Conservation (phyloP, 2,888 invertebrate genomes). For the Tenthredo livida region DNA sequence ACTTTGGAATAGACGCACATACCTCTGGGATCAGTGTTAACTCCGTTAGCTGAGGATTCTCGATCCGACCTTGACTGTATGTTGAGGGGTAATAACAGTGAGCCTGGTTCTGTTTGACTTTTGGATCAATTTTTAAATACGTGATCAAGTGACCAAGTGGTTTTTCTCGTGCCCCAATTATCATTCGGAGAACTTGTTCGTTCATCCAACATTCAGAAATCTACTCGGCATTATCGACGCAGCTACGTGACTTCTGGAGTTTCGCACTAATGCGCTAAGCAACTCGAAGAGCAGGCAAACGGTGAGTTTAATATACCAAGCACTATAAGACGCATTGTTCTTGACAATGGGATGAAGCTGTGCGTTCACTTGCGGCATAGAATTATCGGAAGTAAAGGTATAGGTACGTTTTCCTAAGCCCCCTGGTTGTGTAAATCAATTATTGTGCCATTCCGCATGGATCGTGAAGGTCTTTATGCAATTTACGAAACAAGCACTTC, state of each 20-base stretch:
- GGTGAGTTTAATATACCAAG: slow-evolving; percentile 47
- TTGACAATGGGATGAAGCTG: slow-evolving; percentile 26
- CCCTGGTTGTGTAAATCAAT: slow-evolving; percentile 26
- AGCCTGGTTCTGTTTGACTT: slow-evolving; percentile 12
- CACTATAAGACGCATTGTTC: slow-evolving; percentile 24
- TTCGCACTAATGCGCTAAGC: slow-evolving; percentile 2
- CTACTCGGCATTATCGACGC: not conserved
- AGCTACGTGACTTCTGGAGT: slow-evolving; percentile 22
- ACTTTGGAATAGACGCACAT: slow-evolving; percentile 31
- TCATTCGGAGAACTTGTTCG: not conserved
- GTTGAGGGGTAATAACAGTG: slow-evolving; percentile 3
- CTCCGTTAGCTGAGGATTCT: slow-evolving; percentile 27
- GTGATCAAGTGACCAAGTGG: slow-evolving; percentile 43
- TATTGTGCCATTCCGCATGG: slow-evolving; percentile 15
- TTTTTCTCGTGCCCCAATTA: not conserved
- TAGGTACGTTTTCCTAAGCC: not conserved
- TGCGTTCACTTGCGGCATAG: slow-evolving; percentile 6
- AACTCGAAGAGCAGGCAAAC: slow-evolving; percentile 28
- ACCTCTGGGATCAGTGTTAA: slow-evolving; percentile 47
- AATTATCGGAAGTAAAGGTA: slow-evolving; percentile 21
- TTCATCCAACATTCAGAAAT: not conserved
- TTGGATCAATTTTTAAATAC: slow-evolving; percentile 11
- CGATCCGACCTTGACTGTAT: slow-evolving; percentile 31
- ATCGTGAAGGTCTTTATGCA: slow-evolving; percentile 7
- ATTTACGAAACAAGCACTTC: not conserved